Conservation (phyloP, 2,113 vertebrate species). For the Grammomys dolichurus region DNA sequence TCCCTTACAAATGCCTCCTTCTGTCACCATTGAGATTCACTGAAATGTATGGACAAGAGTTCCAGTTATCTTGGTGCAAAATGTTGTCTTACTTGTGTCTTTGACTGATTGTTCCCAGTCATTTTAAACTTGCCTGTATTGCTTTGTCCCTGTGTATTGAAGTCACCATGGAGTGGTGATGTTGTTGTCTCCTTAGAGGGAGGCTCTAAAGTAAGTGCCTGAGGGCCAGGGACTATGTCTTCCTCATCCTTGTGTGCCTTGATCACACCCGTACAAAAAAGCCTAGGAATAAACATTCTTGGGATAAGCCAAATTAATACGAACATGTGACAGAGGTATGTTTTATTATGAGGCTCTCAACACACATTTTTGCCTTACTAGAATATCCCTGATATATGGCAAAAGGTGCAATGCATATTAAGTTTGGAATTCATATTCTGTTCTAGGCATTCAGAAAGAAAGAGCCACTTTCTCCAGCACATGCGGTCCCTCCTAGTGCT, state of each 20-base stretch:
- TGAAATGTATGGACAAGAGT: slow-evolving; percentile 1
- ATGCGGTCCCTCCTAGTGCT: not conserved
- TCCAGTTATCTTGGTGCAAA: not conserved
- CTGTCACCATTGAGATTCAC: not conserved
- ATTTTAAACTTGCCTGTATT: not conserved
- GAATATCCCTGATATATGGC: not conserved
- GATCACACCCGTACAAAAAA: not conserved
- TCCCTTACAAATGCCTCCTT: not conserved
- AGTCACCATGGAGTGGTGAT: not conserved
- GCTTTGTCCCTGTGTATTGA: not conserved
- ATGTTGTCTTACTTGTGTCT: not conserved
- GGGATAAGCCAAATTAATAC: not conserved
- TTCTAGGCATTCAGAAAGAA: slow-evolving; percentile 51
- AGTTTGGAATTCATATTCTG: slow-evolving; percentile 43
- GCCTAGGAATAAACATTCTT: not conserved
- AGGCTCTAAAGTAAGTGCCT: not conserved
- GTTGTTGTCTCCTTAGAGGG: not conserved
- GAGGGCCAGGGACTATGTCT: not conserved
- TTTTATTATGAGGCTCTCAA: slow-evolving; percentile 1
- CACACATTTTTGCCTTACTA: not conserved
- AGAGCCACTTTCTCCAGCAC: slow-evolving; percentile 32
- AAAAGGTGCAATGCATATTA: slow-evolving; percentile 21
- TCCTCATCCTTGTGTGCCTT: not conserved
- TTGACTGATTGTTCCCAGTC: not conserved
- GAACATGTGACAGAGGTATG: not conserved